A percentile compares a stretch with the other conserved stretches of the same genome.
Conservation (phyloP, 2,888 invertebrate species). For the Ornithoptera priamus region DNA sequence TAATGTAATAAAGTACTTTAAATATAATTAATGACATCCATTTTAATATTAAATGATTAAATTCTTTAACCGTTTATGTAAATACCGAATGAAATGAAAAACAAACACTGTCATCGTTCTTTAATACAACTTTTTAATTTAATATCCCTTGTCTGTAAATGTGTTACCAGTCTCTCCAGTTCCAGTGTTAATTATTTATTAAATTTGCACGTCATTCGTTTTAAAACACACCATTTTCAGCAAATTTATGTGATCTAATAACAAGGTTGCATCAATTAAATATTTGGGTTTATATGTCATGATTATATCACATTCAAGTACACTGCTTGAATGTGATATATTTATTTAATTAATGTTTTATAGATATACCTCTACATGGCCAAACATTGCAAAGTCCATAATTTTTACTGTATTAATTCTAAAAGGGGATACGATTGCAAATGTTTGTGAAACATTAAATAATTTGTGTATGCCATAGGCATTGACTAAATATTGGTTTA, state of each 20-base stretch:
- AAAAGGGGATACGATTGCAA: background rate
- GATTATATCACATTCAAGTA: conserved; percentile 7
- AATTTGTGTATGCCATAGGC: no score
- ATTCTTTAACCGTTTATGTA: background rate
- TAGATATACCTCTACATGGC: no score
- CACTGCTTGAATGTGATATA: background rate
- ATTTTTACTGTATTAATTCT: background rate
- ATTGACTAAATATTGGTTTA: no score
- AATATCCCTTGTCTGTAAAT: background rate
- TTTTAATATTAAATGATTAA: background rate
- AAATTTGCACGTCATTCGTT: background rate
- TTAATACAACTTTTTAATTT: background rate
- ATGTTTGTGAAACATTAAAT: no score
- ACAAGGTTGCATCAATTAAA: conserved; percentile 13
- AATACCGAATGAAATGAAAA: no score
- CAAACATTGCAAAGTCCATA: background rate
- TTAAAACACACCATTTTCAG: conserved; percentile 1
- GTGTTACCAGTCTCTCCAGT: conserved; percentile 1
- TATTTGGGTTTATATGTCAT: background rate
- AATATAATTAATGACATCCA: background rate
- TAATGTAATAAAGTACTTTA: background rate
- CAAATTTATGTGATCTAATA: conserved; percentile 3
- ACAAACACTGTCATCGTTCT: background rate
- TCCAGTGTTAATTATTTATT: background rate
- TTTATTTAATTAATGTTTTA: background rate